These are phyloP conservation scores for Vanessa atalanta DNA, from an alignment of 1,140 invertebrate genomes.

Conservation along the genomic window DNA sequence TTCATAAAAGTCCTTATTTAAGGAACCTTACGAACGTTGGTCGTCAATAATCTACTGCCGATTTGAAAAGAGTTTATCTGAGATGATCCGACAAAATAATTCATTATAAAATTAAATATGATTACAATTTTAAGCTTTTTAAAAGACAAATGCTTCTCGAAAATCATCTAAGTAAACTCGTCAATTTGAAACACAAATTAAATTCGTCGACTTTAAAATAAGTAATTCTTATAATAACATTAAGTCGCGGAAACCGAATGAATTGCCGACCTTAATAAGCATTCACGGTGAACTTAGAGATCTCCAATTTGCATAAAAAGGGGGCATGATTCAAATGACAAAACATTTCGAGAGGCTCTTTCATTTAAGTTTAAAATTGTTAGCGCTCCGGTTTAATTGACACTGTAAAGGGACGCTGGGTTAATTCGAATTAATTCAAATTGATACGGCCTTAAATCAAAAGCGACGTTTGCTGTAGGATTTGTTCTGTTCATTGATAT, in stretches of 20 bases:
- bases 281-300: slow-evolving; percentile 56
- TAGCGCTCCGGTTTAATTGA: slow-evolving; percentile 63
- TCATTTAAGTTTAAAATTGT: slow-evolving; percentile 76
- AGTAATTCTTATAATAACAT: slow-evolving; percentile 71
- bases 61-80: too few relatives aligned
- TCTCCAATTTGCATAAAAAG: slow-evolving; percentile 73
- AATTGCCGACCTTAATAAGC: slow-evolving; percentile 63
- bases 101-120: too few relatives aligned
- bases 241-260: slow-evolving; percentile 61
- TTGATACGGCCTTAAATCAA: slow-evolving; percentile 58
- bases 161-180: slow-evolving; percentile 21
- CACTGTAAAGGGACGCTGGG: slow-evolving; percentile 50
- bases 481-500: slow-evolving; percentile 34
- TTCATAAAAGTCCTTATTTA: too few relatives aligned
- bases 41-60: too few relatives aligned
- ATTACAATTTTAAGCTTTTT: too few relatives aligned
- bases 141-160: neutral
- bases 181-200: slow-evolving; percentile 10
- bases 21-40: too few relatives aligned
- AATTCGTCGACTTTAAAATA: slow-evolving; percentile 50
- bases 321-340: slow-evolving; percentile 64
- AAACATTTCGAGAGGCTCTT: slow-evolving; percentile 69
- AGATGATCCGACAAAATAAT: too few relatives aligned
- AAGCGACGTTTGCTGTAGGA: slow-evolving; percentile 31
- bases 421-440: slow-evolving; percentile 69